Percentiles rank a stretch among this genome's conserved stretches.
Conservation (phyloP, 2,113 vertebrate species). For the Oryzias celebensis region DNA sequence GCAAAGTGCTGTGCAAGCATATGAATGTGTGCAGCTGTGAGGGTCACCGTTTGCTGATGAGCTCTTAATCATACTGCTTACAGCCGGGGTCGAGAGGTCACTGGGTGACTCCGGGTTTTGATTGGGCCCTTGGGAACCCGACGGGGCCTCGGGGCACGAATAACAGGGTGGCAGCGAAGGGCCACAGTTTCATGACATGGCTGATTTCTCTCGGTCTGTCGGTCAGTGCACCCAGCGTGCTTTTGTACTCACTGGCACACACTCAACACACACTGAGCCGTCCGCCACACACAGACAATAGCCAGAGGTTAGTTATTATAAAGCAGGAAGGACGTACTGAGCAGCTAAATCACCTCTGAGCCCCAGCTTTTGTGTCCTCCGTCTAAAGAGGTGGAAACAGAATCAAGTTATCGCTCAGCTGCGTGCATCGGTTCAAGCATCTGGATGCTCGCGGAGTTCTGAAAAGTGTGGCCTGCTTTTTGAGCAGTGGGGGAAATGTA, state of each 20-base stretch:
- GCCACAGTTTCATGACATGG: slow-evolving; percentile 27
- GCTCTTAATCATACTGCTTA: slow-evolving; percentile 77
- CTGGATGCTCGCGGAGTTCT: slow-evolving; percentile 34
- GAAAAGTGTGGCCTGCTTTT: slow-evolving; percentile 23
- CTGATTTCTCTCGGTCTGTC: slow-evolving; percentile 50
- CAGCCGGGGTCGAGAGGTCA: slow-evolving; percentile 68
- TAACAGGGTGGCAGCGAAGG: slow-evolving; percentile 45
- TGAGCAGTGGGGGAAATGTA: slow-evolving; percentile 4
- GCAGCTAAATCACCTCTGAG: slow-evolving; percentile 12
- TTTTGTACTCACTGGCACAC: slow-evolving; percentile 19
- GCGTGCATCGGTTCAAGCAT: slow-evolving; percentile 36
- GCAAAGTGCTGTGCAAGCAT: slow-evolving; percentile 17
- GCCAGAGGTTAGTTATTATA: slow-evolving; percentile 51
- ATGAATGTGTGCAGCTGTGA: slow-evolving; percentile 59
- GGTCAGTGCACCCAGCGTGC: slow-evolving; percentile 45
- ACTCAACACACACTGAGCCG: slow-evolving; percentile 28
- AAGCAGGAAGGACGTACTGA: slow-evolving; percentile 56
- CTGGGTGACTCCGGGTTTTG: slow-evolving; percentile 61
- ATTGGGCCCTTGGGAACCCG: slow-evolving; percentile 69
- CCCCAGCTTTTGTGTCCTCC: slow-evolving; percentile 19
- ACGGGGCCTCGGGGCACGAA: slow-evolving; percentile 36
- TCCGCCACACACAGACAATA: slow-evolving; percentile 48
- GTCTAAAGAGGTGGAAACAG: slow-evolving; percentile 14
- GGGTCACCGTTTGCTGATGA: slow-evolving; percentile 58
- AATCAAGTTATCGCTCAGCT: slow-evolving; percentile 22